Conservation (phyloP, 2,888 invertebrate species). For the Opisthograptis luteolata region DNA sequence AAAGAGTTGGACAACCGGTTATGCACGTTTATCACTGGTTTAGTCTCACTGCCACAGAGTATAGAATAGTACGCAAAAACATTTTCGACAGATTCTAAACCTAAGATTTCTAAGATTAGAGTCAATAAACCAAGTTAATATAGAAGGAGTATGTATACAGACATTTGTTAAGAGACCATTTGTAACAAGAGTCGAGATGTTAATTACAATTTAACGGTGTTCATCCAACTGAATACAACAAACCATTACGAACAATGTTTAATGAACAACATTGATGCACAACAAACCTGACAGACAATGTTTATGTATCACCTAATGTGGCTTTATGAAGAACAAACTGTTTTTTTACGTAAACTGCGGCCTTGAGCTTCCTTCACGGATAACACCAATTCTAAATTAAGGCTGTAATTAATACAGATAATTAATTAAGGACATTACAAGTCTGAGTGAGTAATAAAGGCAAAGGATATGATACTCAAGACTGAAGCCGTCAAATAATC, state of each 20-base stretch:
- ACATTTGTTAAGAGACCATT: not conserved
- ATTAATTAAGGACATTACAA: too few species aligned
- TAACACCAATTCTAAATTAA: constrained; percentile 10
- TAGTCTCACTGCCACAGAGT: not conserved
- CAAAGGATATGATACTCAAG: too few species aligned
- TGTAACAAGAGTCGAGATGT: not conserved
- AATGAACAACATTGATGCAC: not conserved
- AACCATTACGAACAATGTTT: not conserved
- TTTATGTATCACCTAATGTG: not conserved
- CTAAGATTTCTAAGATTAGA: too few species aligned
- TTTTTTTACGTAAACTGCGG: constrained; percentile 12
- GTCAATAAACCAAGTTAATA: too few species aligned
- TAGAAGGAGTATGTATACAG: too few species aligned
- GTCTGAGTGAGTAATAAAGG: too few species aligned
- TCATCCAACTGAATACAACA: not conserved
- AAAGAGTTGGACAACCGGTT: constrained; percentile 32
- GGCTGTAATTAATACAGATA: not conserved
- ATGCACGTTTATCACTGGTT: constrained; percentile 28
- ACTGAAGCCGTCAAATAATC: too few species aligned
- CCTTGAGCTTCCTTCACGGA: constrained; percentile 19
- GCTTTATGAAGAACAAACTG: constrained; percentile 18
- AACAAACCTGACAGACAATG: not conserved
- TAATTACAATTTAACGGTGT: not conserved
- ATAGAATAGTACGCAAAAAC: not conserved
- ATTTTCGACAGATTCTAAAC: too few species aligned